Percentiles rank a stretch among this genome's conserved stretches.
These are phyloP conservation scores for Torymus texanus DNA, from an alignment of 2,888 invertebrate species.

Conservation along the genomic window DNA sequence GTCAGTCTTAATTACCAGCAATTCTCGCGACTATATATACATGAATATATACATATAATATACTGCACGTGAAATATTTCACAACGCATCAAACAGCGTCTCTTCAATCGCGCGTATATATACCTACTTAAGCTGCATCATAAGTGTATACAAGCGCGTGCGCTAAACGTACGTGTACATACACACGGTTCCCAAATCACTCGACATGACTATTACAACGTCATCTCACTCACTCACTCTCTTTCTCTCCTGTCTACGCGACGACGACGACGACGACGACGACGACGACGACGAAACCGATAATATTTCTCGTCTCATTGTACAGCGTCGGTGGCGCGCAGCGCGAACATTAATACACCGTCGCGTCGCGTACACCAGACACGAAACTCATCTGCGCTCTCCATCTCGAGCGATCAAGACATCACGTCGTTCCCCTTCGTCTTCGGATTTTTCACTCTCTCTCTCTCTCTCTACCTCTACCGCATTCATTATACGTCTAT, in stretches of 20 bases:
- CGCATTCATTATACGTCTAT: conserved; percentile 15
- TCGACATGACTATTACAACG: too few species aligned
- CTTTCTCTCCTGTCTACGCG: conserved; percentile 19
- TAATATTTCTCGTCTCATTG: conserved; percentile 34
- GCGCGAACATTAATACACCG: background rate
- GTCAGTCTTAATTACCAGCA: too few species aligned
- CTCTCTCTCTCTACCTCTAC: background rate
- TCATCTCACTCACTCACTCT: conserved; percentile 3
- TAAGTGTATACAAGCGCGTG: background rate
- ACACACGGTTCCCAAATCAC: too few species aligned
- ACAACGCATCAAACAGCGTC: conserved; percentile 9
- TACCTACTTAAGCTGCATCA: background rate
- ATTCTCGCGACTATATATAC: too few species aligned
- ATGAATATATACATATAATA: too few species aligned
- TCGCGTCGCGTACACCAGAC: too few species aligned
- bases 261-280: conserved; percentile 28
- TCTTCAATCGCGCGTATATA: conserved; percentile 7
- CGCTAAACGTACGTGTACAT: background rate
- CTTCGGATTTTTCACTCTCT: conserved; percentile 46
- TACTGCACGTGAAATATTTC: background rate
- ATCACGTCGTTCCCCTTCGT: conserved; percentile 24
- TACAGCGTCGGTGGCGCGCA: conserved; percentile 15
- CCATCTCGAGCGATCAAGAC: conserved; percentile 43
- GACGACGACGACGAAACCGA: conserved; percentile 35
- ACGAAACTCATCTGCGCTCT: conserved; percentile 3